Evolutionary conservation across 2,888 invertebrate genomes (phyloP), one percentile per base, ranked within the genome.

Genomic region (Pimpla rufipes): DNA sequence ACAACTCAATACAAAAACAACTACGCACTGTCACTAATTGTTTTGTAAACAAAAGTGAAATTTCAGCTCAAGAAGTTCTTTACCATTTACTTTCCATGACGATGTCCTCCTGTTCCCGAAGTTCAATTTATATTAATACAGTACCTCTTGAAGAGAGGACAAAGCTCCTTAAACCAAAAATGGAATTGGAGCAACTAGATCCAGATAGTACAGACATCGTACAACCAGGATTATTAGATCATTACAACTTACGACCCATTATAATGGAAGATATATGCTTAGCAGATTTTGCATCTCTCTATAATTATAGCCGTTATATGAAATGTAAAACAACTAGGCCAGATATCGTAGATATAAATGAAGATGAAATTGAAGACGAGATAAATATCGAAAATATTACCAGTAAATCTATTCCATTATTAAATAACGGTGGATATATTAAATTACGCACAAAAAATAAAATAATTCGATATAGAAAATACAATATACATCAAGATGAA

Each of bases 141-240:
- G 37, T 52, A 13, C 68, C 68, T 13, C 23, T 52, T 10, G 52
- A 52, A 52, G 68, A 68, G 18, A 68, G 68, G 50, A 68, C 68
- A 1, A 68, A 68, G 50, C 7, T 68, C 5, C 18, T 52, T 8
- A 68, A 68, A 52, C 29, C 68, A 35, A 47, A 29, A 47, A 11
- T 35, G 2, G 16, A 50, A 68, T 68, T 80, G 50, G 40, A 71
- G 73, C 29, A 50, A 37, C 52, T 78, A 45, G 29, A 75, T 37
- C 40, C 52, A 4, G 62, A 77, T 66, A 81, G 62, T 45, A 77
- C 77, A 73, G 84, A 84, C 62, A 78, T 84, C 40, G 77, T 75
- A 42, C 21, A 35, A 45, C 18, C 18, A 21, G 78, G 78, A 13
- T 57, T 84, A 23, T 67, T 81, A 16, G 67, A 78, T 55, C 68